Conservation (phyloP, 2,797 vertebrate species). For the Eulemur coronatus region DNA sequence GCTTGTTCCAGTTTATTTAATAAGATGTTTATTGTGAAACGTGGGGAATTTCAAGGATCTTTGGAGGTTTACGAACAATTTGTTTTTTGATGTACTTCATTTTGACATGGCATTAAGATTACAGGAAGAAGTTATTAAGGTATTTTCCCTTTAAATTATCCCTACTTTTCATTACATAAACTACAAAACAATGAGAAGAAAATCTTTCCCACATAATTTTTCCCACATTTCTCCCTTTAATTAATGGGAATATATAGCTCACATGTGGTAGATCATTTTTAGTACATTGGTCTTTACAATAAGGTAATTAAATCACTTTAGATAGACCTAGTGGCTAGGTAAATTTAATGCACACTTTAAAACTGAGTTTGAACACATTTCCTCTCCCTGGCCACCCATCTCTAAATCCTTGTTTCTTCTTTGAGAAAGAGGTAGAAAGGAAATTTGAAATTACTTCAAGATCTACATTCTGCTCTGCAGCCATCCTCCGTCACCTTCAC, state of each 20-base stretch:
- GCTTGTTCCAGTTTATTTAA: background rate
- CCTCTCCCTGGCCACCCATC: background rate
- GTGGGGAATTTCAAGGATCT: background rate
- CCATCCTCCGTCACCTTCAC: constrained; percentile 40
- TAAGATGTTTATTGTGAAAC: background rate
- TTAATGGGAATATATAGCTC: background rate
- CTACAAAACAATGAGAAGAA: background rate
- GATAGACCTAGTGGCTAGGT: background rate
- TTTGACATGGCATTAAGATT: background rate
- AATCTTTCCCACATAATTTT: background rate
- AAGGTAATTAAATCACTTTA: background rate
- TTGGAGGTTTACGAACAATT: background rate
- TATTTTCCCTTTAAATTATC: background rate
- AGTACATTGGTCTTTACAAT: background rate
- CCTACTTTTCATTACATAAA: background rate
- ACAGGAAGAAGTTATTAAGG: background rate
- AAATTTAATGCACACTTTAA: background rate
- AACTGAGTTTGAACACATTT: background rate
- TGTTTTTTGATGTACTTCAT: background rate
- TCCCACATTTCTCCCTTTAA: background rate
- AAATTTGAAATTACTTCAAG: constrained; percentile 39
- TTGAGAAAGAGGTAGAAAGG: background rate
- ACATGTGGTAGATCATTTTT: background rate
- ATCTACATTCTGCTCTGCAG: background rate
- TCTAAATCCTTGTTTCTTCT: background rate